These are phyloP conservation scores for Marronus borbonicus DNA, from an alignment of 2,888 invertebrate genomes.

Conservation along the genomic window DNA sequence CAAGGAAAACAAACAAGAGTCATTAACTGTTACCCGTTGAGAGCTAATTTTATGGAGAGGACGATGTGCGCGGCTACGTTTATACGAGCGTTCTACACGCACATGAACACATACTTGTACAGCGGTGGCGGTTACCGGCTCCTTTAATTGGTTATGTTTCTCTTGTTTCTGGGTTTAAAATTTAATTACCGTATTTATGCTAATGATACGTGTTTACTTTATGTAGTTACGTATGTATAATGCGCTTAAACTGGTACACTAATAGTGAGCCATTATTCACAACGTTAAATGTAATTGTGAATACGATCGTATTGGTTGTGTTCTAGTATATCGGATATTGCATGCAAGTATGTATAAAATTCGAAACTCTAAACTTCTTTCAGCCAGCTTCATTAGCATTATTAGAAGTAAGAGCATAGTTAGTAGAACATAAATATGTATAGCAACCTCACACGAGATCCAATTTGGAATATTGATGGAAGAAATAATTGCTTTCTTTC, in stretches of 20 bases:
- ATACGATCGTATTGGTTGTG: no score
- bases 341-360: slow-evolving; percentile 16
- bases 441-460: background rate
- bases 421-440: no score
- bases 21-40: slow-evolving; percentile 28
- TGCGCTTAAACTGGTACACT: slow-evolving; percentile 13
- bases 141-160: slow-evolving; percentile 26
- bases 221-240: background rate
- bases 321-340: background rate
- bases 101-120: background rate
- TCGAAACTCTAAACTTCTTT: background rate
- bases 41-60: slow-evolving; percentile 25
- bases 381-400: background rate
- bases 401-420: no score
- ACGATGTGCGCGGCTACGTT: background rate
- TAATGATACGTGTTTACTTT: slow-evolving; percentile 25
- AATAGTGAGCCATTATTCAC: background rate
- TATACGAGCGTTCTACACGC: background rate
- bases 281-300: background rate
- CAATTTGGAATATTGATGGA: background rate
- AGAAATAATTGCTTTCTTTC: no score
- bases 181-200: slow-evolving; percentile 37
- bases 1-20: slow-evolving; percentile 22
- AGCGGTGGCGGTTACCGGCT: background rate
- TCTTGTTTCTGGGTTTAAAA: slow-evolving; percentile 21